Percentiles rank a stretch among this genome's conserved stretches.
These are phyloP conservation scores for Trematomus bernacchii DNA, from an alignment of 2,797 vertebrate species.

Conservation along the genomic window DNA sequence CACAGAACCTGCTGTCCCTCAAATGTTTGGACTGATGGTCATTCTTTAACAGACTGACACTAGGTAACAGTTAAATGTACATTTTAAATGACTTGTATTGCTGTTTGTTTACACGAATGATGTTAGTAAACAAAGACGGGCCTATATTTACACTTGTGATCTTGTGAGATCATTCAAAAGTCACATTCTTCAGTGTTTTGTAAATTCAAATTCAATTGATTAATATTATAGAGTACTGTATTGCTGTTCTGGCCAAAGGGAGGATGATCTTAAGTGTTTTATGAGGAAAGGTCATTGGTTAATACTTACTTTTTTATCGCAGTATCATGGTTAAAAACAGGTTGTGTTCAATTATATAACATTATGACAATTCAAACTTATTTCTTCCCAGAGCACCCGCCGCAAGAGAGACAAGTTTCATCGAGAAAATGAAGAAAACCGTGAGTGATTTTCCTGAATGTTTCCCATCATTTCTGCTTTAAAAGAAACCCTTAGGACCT, in stretches of 20 bases:
- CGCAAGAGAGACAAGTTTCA: constrained; percentile 92
- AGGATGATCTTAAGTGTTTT: not conserved
- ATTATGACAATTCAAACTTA: constrained; percentile 2
- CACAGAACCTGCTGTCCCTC: no score
- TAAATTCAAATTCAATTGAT: not conserved
- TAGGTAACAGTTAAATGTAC: not conserved
- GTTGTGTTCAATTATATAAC: not conserved
- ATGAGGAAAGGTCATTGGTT: not conserved
- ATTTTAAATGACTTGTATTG: not conserved
- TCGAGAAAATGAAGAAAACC: constrained; percentile 99
- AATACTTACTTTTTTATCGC: not conserved
- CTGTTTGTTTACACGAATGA: not conserved
- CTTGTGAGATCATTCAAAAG: no score
- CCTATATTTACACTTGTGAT: not conserved
- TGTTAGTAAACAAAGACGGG: not conserved
- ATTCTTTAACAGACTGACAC: not conserved
- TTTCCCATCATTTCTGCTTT: not conserved
- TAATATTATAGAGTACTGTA: not conserved
- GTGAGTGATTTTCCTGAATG: constrained; percentile 81
- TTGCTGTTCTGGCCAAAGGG: not conserved
- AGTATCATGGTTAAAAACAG: not conserved
- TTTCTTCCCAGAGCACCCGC: constrained; percentile 82
- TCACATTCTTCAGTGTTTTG: no score
- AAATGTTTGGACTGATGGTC: not conserved
- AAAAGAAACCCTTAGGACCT: not conserved